Evolutionary conservation across 2,797 vertebrate species (phyloP).

Genomic region (Eulemur albifrons): DNA sequence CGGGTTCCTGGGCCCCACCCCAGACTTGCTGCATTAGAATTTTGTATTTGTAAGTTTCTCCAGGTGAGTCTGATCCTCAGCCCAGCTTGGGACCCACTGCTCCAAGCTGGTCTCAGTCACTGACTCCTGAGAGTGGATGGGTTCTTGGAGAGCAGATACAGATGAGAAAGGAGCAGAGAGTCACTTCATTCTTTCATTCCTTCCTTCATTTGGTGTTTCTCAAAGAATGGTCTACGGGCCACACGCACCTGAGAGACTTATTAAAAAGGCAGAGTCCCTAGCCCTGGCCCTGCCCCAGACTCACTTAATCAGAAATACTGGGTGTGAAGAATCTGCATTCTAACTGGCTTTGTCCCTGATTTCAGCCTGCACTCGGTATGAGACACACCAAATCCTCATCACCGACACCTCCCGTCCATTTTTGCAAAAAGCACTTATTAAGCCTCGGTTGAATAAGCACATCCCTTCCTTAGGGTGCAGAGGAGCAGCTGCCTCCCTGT

Average conservation of each 20-base stretch:
- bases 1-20: background rate
- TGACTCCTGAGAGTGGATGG: background rate
- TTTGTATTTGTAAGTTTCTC: background rate
- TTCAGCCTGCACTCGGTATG: background rate
- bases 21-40: background rate
- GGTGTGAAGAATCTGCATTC: background rate
- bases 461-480: background rate
- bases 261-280: background rate
- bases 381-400: background rate
- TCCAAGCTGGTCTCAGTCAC: background rate
- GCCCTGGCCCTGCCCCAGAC: background rate
- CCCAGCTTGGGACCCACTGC: background rate
- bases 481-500: background rate
- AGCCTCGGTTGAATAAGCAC: background rate
- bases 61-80: background rate
- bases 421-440: background rate
- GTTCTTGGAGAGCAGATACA: background rate
- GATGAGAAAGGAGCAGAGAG: background rate
- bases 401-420: background rate
- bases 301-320: background rate
- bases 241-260: background rate
- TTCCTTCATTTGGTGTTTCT: background rate
- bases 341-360: background rate
- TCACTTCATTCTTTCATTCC: background rate
- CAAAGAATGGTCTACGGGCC: background rate